Conservation (phyloP, 2,797 vertebrate species). For the Sebastes reedi region DNA sequence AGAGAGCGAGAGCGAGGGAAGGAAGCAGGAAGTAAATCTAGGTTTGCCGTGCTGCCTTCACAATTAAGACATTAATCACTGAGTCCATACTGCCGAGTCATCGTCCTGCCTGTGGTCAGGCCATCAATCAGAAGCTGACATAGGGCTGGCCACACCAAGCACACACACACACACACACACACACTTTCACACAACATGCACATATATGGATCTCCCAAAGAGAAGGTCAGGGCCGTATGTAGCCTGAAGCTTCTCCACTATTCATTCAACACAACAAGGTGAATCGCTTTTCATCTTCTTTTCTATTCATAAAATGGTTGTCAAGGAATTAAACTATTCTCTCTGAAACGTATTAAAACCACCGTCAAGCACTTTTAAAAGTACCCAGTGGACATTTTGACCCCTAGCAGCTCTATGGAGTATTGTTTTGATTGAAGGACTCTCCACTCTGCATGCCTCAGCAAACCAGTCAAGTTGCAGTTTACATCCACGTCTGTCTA, state of each 20-base stretch:
- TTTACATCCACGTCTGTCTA: no score
- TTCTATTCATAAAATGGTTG: not conserved
- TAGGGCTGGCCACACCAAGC: conserved; percentile 36
- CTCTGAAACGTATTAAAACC: not conserved
- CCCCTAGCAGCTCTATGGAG: not conserved
- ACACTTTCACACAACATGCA: conserved; percentile 9
- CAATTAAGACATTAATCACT: conserved; percentile 85
- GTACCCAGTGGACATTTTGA: not conserved
- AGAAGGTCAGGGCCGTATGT: conserved; percentile 44
- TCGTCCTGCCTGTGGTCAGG: conserved; percentile 70
- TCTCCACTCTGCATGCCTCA: no score
- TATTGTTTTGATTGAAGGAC: not conserved
- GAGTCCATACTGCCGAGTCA: conserved; percentile 77
- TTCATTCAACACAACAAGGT: not conserved
- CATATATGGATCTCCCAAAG: conserved; percentile 25
- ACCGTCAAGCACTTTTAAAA: not conserved
- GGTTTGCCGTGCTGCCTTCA: conserved; percentile 66
- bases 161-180: conserved; percentile 25
- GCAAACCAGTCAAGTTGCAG: no score
- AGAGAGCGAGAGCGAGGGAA: not conserved
- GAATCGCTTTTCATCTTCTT: not conserved
- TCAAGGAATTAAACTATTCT: not conserved
- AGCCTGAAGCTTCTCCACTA: conserved; percentile 23
- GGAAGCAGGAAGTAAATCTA: conserved; percentile 49
- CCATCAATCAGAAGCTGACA: conserved; percentile 74